These are phyloP conservation scores for Araneus ventricosus DNA, from an alignment of 1,140 invertebrate species.

Conservation along the genomic window DNA sequence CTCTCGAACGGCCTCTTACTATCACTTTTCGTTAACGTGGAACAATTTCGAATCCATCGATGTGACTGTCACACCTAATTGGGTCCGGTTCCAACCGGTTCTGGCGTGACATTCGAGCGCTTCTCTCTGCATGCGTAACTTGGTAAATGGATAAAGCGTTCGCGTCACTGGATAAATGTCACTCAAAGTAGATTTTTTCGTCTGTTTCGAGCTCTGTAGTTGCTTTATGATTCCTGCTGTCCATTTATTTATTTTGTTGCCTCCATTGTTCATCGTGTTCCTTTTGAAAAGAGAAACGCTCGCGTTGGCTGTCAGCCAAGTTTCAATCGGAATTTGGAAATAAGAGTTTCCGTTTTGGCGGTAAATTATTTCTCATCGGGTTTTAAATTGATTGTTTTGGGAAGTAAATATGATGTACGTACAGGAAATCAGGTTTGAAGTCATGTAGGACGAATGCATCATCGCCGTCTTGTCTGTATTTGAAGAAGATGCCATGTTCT, in stretches of 20 bases:
- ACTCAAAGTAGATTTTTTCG: constrained; percentile 67
- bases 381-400: constrained; percentile 8
- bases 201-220: constrained; percentile 32
- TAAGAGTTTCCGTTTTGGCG: background rate
- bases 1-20: constrained; percentile 36
- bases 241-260: constrained; percentile 69
- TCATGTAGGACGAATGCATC: background rate
- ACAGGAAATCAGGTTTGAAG: background rate
- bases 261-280: constrained; percentile 27
- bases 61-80: constrained; percentile 75
- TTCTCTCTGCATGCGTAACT: constrained; percentile 71
- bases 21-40: constrained; percentile 66
- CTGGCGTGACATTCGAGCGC: constrained; percentile 50
- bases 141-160: constrained; percentile 72
- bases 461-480: too few relatives aligned
- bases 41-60: constrained; percentile 64
- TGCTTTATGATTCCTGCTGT: constrained; percentile 64
- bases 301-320: constrained; percentile 25
- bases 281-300: background rate
- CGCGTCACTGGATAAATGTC: constrained; percentile 72
- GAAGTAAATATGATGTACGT: background rate
- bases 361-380: constrained; percentile 21
- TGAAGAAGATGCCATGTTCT: too few relatives aligned
- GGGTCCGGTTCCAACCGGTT: constrained; percentile 67
- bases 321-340: constrained; percentile 39